These are phyloP conservation scores for Diarsia rubi DNA, from an alignment of 2,888 invertebrate species.

Conservation along the genomic window DNA sequence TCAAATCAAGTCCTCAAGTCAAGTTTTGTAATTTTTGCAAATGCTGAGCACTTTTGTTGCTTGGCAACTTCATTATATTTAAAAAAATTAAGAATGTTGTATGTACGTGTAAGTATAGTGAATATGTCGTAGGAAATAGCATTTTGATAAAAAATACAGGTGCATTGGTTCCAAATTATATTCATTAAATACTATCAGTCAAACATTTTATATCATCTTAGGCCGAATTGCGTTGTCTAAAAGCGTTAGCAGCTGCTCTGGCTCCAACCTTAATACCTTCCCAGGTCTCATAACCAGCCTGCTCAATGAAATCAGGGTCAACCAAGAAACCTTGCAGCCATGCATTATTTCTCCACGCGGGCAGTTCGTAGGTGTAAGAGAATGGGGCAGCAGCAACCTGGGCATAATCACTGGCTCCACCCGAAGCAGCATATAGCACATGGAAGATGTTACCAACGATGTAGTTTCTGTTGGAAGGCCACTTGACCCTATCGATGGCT, in stretches of 20 bases:
- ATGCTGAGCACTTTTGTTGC: neutral
- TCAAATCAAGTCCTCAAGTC: too few species aligned
- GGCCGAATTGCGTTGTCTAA: constrained; percentile 24
- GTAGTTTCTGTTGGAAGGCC: constrained; percentile 82
- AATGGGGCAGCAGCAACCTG: constrained; percentile 86
- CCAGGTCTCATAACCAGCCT: constrained; percentile 91
- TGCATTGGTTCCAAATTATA: constrained; percentile 20
- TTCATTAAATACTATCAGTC: constrained; percentile 49
- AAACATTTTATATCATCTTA: constrained; percentile 13
- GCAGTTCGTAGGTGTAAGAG: constrained; percentile 92
- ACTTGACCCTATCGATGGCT: constrained; percentile 87
- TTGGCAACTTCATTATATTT: neutral
- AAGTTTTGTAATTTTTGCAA: too few species aligned
- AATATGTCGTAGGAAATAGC: neutral
- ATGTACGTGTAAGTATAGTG: neutral
- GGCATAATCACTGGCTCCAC: constrained; percentile 92
- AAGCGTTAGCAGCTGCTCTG: constrained; percentile 85
- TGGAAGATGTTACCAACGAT: constrained; percentile 87
- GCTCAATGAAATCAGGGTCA: constrained; percentile 87
- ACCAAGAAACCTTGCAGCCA: constrained; percentile 89
- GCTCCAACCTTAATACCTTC: constrained; percentile 90
- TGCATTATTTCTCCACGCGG: constrained; percentile 83
- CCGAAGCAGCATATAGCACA: constrained; percentile 91
- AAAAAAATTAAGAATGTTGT: neutral
- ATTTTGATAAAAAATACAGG: neutral